phyloP scores from a whole-genome alignment of 2,888 invertebrate species.

The Smittia sp. region DNA sequence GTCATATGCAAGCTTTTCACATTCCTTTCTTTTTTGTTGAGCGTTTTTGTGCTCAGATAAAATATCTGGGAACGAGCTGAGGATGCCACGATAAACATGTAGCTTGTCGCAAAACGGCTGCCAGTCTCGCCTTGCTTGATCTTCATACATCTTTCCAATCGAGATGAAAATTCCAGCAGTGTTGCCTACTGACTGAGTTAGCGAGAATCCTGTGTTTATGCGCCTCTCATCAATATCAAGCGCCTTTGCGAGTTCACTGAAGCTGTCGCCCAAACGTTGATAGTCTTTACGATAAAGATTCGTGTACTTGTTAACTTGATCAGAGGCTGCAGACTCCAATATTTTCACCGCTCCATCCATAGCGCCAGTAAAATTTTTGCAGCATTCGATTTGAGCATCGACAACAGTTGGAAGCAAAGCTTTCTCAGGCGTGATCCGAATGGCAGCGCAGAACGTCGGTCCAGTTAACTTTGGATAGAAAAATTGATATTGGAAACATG shows the following conservation, averaged over 20 bases:
- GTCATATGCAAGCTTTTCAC: slow-evolving; percentile 73
- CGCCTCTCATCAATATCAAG: slow-evolving; percentile 74
- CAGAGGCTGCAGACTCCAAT: slow-evolving; percentile 73
- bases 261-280: slow-evolving; percentile 83
- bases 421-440: slow-evolving; percentile 75
- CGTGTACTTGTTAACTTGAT: slow-evolving; percentile 84
- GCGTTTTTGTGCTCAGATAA: slow-evolving; percentile 85
- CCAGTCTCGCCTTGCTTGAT: slow-evolving; percentile 87
- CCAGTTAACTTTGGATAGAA: slow-evolving; percentile 77
- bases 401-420: slow-evolving; percentile 69
- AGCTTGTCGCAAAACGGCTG: slow-evolving; percentile 87
- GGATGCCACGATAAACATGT: slow-evolving; percentile 91
- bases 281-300: slow-evolving; percentile 83
- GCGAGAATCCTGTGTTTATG: slow-evolving; percentile 60
- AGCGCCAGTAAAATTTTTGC: slow-evolving; percentile 74
- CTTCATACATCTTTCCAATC: slow-evolving; percentile 85
- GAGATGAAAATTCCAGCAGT: slow-evolving; percentile 87
- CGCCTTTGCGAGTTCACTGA: slow-evolving; percentile 79
- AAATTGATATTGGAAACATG: no score
- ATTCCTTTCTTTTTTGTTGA: slow-evolving; percentile 84
- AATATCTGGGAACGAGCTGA: slow-evolving; percentile 86
- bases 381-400: slow-evolving; percentile 81
- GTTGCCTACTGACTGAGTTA: slow-evolving; percentile 78
- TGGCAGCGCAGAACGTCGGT: slow-evolving; percentile 84
- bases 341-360: slow-evolving; percentile 87